Conservation (phyloP, 2,888 invertebrate genomes). For the Odontomyia ornata region DNA sequence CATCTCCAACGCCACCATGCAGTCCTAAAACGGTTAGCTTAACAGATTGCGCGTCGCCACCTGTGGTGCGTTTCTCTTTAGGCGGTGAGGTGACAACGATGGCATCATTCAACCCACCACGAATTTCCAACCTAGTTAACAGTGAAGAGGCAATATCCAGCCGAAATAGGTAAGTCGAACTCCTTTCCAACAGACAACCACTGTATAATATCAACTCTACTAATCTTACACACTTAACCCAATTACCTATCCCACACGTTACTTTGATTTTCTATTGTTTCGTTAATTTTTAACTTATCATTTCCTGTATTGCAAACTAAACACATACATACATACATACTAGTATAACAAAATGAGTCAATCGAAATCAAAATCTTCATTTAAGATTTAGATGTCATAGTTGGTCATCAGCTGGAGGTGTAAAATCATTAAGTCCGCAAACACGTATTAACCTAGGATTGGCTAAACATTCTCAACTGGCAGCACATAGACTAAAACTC, state of each 20-base stretch:
- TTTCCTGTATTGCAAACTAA: constrained; percentile 11
- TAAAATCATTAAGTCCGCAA: constrained; percentile 67
- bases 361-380: constrained; percentile 26
- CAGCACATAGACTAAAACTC: constrained; percentile 17
- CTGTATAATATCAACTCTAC: too few species aligned
- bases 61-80: constrained; percentile 51
- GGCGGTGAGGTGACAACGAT: constrained; percentile 52
- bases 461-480: constrained; percentile 64
- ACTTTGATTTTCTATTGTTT: constrained; percentile 5
- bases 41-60: constrained; percentile 48
- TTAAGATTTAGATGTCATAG: constrained; percentile 52
- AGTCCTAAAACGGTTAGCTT: constrained; percentile 43
- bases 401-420: constrained; percentile 51
- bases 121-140: constrained; percentile 46
- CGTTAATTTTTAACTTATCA: constrained; percentile 3
- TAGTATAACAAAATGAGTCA: constrained; percentile 20
- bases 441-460: constrained; percentile 72
- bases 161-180: constrained; percentile 51
- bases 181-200: too few species aligned
- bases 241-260: not conserved
- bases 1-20: constrained; percentile 47
- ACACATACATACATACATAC: not conserved
- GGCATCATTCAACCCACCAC: constrained; percentile 47
- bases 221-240: not conserved
- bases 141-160: constrained; percentile 49